phyloP scores from a whole-genome alignment of 2,888 invertebrate genomes.

The Acronicta leporina region DNA sequence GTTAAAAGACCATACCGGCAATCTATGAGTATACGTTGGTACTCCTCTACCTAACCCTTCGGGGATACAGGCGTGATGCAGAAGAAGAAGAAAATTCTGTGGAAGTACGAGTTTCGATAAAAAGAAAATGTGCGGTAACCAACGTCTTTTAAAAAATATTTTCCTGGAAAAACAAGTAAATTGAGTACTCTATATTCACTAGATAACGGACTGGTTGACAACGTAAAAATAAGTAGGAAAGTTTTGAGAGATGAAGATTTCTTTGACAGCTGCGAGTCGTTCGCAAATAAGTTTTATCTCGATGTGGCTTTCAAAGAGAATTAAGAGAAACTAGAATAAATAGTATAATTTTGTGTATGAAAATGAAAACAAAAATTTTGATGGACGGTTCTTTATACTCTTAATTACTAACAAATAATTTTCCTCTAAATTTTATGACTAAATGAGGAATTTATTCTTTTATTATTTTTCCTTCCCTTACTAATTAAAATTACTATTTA shows the following conservation, averaged over 20 bases:
- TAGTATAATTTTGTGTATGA: not conserved
- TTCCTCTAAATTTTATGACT: not conserved
- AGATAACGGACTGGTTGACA: conserved; percentile 27
- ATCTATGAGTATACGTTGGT: no score
- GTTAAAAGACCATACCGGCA: no score
- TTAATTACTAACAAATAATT: conserved; percentile 14
- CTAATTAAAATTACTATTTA: not conserved
- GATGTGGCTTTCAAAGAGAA: conserved; percentile 14
- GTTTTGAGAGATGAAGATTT: conserved; percentile 36
- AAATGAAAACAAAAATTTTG: conserved; percentile 2
- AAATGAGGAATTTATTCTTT: conserved; percentile 12
- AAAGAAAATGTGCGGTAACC: not conserved
- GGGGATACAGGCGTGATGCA: not conserved
- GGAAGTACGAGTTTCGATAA: not conserved
- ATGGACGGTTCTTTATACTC: not conserved
- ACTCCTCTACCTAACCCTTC: not conserved
- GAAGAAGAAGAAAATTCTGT: not conserved
- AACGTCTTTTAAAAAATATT: conserved; percentile 11
- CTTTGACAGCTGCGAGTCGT: conserved; percentile 28
- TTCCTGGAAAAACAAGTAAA: conserved; percentile 15
- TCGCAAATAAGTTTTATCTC: conserved; percentile 33
- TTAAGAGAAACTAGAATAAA: conserved; percentile 10
- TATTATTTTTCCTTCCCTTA: not conserved
- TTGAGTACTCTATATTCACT: conserved; percentile 45
- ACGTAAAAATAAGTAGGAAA: conserved; percentile 43